Conservation (phyloP, 2,888 invertebrate genomes). For the Platypus cylindrus region DNA sequence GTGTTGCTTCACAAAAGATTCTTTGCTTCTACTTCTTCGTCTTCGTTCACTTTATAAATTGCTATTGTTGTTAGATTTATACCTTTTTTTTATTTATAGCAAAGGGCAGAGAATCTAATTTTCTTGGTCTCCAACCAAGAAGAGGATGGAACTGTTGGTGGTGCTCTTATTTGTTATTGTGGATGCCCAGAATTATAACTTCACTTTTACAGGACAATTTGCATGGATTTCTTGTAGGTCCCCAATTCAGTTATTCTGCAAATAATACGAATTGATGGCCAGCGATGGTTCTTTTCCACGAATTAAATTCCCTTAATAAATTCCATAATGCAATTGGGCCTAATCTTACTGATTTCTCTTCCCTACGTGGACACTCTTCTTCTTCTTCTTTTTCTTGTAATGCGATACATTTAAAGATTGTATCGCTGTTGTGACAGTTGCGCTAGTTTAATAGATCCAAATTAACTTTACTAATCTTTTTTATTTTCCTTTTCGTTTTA, state of each 20-base stretch:
- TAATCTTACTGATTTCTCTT: too few species aligned
- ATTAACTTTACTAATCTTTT: slow-evolving; percentile 29
- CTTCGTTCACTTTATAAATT: slow-evolving; percentile 16
- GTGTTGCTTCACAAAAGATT: too few species aligned
- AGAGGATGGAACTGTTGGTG: slow-evolving; percentile 27
- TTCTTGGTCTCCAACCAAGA: too few species aligned
- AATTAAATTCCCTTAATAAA: too few species aligned
- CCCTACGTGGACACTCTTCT: too few species aligned
- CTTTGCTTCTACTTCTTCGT: not conserved
- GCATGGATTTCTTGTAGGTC: slow-evolving; percentile 11
- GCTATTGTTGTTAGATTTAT: slow-evolving; percentile 26
- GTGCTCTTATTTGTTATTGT: slow-evolving; percentile 29
- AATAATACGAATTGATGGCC: too few species aligned
- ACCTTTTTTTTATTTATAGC: too few species aligned
- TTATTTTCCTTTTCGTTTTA: too few species aligned
- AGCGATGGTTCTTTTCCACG: too few species aligned
- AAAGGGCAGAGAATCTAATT: slow-evolving; percentile 32
- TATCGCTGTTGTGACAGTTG: slow-evolving; percentile 27
- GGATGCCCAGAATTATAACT: slow-evolving; percentile 23
- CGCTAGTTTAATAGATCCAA: slow-evolving; percentile 31
- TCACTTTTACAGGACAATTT: slow-evolving; percentile 7
- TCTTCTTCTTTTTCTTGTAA: slow-evolving; percentile 22
- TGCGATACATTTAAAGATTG: slow-evolving; percentile 21
- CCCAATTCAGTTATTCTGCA: not conserved
- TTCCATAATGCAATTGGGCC: too few species aligned